Evolutionary conservation across 2,888 invertebrate species (phyloP), one percentile per base, ranked within the genome.

Genomic region (Epistrophe eligans): DNA sequence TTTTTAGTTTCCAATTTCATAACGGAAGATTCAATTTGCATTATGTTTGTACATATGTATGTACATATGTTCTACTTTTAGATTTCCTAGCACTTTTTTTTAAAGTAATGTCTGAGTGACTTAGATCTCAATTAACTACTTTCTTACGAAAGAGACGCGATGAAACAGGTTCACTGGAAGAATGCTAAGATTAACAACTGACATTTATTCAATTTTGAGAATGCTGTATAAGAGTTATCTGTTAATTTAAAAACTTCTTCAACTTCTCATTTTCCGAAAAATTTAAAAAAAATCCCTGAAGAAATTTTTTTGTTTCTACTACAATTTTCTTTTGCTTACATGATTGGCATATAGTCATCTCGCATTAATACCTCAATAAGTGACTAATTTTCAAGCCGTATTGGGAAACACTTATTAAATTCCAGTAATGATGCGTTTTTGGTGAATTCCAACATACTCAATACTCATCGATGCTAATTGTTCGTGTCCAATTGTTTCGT

Each of bases 401-500:
- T 76, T 48, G 64, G 57, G 71, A 62, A 77, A 57, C 80, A 71
- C 77, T 84, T 84, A 84, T 80, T 76, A 76, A 71, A 84, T 84
- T 84, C 79, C 80, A 80, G 48, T 71, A 76, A 58, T 62, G 62
- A 45, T 71, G 76, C 84, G 50, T 82, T 82, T 82, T 82, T 85
- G 85, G 73, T 45, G 73, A 85, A 85, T 82, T 82, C 77, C 82
- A 45, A 64, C 77, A 76, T 77, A 73, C 38, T n/a, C 70, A 50
- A 67, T 70, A 55, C 52, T 55, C 70, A 71, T 64, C 48, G 55
- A 57, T 38, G 77, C 82, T 85, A 85, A 85, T 85, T 85, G 82
- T 70, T 79, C 81, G 70, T 79, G 77, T 82, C 73, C 82, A 85
- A 85, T 85, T 85, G 85, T 85, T 82, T 85, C 67, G 45, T 48